phyloP scores from a whole-genome alignment of 1,140 invertebrate genomes.

The Telenomus remus region DNA sequence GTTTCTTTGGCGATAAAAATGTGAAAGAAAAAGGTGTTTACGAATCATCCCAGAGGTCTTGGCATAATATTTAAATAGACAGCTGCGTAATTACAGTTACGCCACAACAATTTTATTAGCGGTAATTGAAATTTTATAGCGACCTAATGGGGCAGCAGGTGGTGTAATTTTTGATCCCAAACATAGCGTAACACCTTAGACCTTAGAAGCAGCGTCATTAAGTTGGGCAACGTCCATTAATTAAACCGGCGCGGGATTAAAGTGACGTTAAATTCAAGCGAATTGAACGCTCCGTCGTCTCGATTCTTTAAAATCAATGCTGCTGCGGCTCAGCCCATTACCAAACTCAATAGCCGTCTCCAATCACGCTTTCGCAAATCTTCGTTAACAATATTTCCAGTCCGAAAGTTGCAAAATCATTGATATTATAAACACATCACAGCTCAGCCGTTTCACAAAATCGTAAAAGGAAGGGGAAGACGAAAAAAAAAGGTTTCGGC shows the following conservation, averaged over 20 bases:
- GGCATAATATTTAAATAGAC: slow-evolving; percentile 32
- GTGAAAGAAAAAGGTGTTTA: slow-evolving; percentile 27
- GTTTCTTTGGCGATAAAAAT: neutral
- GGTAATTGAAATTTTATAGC: slow-evolving; percentile 40
- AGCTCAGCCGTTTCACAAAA: slow-evolving; percentile 7
- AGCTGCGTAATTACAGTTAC: slow-evolving; percentile 44
- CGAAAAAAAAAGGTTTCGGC: slow-evolving; percentile 11
- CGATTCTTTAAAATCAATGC: neutral
- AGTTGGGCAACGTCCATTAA: slow-evolving; percentile 27
- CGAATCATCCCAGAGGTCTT: slow-evolving; percentile 18
- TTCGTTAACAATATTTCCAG: neutral
- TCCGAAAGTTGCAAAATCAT: slow-evolving; percentile 17
- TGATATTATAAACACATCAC: slow-evolving; percentile 35
- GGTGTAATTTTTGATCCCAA: slow-evolving; percentile 38
- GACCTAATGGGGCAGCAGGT: slow-evolving; percentile 28
- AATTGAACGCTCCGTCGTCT: slow-evolving; percentile 7
- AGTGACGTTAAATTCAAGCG: slow-evolving; percentile 18
- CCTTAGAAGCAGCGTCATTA: slow-evolving; percentile 19
- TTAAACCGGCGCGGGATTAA: slow-evolving; percentile 2
- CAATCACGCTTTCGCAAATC: slow-evolving; percentile 2
- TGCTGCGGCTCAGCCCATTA: slow-evolving; percentile 6
- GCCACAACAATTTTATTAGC: slow-evolving; percentile 36
- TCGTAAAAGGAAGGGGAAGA: neutral
- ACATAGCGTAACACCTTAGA: slow-evolving; percentile 12
- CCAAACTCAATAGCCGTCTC: slow-evolving; percentile 6